Evolutionary conservation across 2,888 invertebrate species (phyloP), one percentile per base, ranked within the genome.

Genomic region (Lasioglossum zephyrum): DNA sequence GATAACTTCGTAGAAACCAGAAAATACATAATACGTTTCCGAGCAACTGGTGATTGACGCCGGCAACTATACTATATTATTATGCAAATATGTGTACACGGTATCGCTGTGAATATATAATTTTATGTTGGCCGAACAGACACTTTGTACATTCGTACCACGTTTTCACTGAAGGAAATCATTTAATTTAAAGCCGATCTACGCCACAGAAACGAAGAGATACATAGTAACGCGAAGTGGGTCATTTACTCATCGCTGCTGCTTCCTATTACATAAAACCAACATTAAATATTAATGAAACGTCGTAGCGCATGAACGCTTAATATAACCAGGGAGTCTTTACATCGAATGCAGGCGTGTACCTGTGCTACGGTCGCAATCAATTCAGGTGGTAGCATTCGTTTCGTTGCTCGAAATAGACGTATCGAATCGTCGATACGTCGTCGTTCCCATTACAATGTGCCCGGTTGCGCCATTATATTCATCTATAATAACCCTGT

Each of bases 221-320:
- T 69, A 66, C 36, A 69, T 36, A 69, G 22, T 69, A 9, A 69
- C 39, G 9, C n/a, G 39, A 69, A 69, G n/a, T 69, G 69, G 69
- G 69, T 41, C 69, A 22, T 69, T 69, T 69, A 69, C 66, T 39
- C 36, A 69, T 41, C 69, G 53, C 53, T 18, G 36, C 41, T 26
- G 31, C 47, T 66, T 82, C 66, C 53, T 73, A 73, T 13, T 26
- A 36, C 41, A 69, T 69, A 39, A 39, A 69, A 69, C n/a, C 4
- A 39, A n/a, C 69, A 36, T 69, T 69, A 69, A 69, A 69, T 69
- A 69, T 69, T 69, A 69, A 69, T 69, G 69, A 11, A 39, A 69
- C 69, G 69, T 69, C n/a, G 69, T 22, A 22, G 18, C 69, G 69
- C 39, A 69, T 9, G 69, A 39, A 41, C 69, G 39, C 69, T 69